Percentiles rank a stretch among this genome's conserved stretches.
Conservation (phyloP, 2,113 vertebrate genomes). For the Butastur rufipennis region DNA sequence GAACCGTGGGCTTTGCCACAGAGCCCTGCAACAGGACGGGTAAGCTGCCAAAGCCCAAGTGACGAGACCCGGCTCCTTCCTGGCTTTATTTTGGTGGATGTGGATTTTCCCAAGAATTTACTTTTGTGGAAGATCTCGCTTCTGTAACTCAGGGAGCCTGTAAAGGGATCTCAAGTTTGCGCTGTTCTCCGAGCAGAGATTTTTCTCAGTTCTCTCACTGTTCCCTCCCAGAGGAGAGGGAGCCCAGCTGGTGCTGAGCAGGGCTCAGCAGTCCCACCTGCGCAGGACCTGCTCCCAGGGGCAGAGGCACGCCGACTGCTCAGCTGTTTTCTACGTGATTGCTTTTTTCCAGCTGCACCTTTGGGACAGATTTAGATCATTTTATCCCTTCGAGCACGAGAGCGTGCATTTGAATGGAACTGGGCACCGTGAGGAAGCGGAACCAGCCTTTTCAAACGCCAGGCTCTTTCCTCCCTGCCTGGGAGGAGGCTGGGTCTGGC, state of each 20-base stretch:
- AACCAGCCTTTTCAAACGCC: neutral
- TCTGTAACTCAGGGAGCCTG: neutral
- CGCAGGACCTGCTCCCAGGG: neutral
- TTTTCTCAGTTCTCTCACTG: fast-evolving
- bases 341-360: neutral
- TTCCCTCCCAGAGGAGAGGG: too few relatives aligned
- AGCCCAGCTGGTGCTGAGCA: neutral
- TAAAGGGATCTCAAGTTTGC: too few relatives aligned
- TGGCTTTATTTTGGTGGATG: neutral
- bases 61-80: neutral
- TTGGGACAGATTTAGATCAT: neutral
- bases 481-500: neutral
- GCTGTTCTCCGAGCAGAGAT: neutral
- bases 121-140: too few relatives aligned
- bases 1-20: fast-evolving
- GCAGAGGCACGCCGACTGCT: neutral
- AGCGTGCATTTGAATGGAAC: fast-evolving
- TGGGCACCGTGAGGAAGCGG: fast-evolving
- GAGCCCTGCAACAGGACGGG: neutral
- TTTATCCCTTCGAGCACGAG: neutral
- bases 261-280: neutral
- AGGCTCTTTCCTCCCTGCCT: neutral
- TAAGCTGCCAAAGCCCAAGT: too few relatives aligned
- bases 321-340: neutral
- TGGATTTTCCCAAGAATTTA: neutral